Evolutionary conservation across 2,797 vertebrate species (phyloP).

Genomic region (Arrhamphus sclerolepis): DNA sequence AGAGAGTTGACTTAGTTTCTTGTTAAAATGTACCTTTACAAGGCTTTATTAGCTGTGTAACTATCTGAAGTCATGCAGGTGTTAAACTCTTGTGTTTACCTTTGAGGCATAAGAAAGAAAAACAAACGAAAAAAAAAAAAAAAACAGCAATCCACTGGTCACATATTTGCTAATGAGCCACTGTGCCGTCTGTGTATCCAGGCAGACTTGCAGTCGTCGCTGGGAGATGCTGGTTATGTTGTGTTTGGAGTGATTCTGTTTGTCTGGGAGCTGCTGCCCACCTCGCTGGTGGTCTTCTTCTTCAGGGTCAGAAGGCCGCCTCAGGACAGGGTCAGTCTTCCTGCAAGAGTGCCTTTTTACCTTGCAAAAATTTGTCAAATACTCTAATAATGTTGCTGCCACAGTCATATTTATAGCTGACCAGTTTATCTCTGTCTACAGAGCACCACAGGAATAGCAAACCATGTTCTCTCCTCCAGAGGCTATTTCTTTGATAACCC

Average conservation of each 20-base stretch:
- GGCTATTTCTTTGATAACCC: conserved; percentile 96
- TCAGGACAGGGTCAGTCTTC: conserved; percentile 84
- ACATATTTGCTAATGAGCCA: no score
- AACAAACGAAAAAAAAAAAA: no score
- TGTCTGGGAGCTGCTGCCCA: conserved; percentile 93
- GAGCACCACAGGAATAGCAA: conserved; percentile 82
- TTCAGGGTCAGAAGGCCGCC: conserved; percentile 89
- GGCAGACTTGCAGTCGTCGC: conserved; percentile 89
- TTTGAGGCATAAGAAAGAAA: no score
- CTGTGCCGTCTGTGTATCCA: conserved; percentile 49
- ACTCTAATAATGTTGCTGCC: background rate
- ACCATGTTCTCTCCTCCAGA: conserved; percentile 87
- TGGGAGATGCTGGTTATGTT: conserved; percentile 89
- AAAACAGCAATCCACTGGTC: no score
- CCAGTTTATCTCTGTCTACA: conserved; percentile 26
- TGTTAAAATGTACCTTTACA: no score
- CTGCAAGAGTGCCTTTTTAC: no score
- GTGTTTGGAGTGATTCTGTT: conserved; percentile 93
- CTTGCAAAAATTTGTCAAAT: background rate
- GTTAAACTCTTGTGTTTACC: no score
- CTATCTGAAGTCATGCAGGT: no score
- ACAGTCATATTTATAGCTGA: background rate
- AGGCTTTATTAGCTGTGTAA: no score
- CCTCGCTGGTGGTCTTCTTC: conserved; percentile 91
- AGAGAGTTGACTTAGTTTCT: no score